Percentiles rank a stretch among this genome's conserved stretches.
Conservation (phyloP, 2,888 invertebrate species). For the Drosophila nr. medialis region DNA sequence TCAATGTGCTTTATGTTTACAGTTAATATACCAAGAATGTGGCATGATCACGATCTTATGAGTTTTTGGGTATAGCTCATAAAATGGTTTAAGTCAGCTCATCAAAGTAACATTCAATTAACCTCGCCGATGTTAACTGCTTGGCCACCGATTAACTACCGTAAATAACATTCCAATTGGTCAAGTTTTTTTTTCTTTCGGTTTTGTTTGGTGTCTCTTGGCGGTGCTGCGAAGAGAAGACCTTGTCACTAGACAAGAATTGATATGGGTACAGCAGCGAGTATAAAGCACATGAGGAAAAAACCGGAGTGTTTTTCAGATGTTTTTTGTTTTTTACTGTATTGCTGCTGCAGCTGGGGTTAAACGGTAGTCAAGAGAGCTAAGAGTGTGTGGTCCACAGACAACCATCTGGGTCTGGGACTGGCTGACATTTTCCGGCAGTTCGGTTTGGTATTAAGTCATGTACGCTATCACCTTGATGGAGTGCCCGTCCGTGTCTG, state of each 20-base stretch:
- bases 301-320: conserved; percentile 6
- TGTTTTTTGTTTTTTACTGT: background rate
- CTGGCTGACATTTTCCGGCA: conserved; percentile 26
- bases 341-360: conserved; percentile 18
- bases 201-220: conserved; percentile 7
- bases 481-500: conserved; percentile 16
- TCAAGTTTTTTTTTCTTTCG: background rate
- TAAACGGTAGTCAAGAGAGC: conserved; percentile 31
- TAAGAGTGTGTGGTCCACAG: background rate
- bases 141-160: conserved; percentile 4
- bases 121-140: conserved; percentile 8
- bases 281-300: conserved; percentile 18
- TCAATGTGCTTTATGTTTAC: background rate
- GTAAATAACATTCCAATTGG: background rate
- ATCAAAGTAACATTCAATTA: conserved; percentile 19
- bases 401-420: conserved; percentile 26
- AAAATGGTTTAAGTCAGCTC: background rate
- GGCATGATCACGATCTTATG: background rate
- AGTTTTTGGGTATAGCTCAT: background rate
- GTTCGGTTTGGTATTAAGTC: conserved; percentile 17
- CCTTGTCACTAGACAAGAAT: conserved; percentile 44
- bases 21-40: background rate
- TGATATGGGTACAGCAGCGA: conserved; percentile 31
- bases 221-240: conserved; percentile 26
- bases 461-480: conserved; percentile 43